Conservation (phyloP, 2,113 vertebrate species). For the Pimephales promelas region DNA sequence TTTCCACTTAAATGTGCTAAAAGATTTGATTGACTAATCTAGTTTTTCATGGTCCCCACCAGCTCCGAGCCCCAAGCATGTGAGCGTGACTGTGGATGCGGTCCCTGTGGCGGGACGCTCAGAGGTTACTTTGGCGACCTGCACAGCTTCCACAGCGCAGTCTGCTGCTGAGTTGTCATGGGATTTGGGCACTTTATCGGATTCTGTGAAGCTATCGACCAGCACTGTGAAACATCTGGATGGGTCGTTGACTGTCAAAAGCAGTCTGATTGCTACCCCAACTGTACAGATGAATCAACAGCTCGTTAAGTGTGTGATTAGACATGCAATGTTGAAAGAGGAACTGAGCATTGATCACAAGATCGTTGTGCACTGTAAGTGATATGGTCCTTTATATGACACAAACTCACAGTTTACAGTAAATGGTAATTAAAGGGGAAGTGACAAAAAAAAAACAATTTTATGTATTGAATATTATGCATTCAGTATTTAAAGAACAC, state of each 20-base stretch:
- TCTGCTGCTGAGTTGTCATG: conserved; percentile 11
- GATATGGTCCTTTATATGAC: neutral
- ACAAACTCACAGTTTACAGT: neutral
- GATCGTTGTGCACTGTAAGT: conserved; percentile 34
- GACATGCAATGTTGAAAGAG: neutral
- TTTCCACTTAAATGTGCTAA: neutral
- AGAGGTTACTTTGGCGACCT: conserved; percentile 9
- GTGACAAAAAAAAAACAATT: no score
- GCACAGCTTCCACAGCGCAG: neutral
- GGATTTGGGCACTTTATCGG: neutral
- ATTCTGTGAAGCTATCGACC: neutral
- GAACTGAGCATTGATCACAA: neutral
- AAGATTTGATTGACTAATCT: neutral
- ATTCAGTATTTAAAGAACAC: neutral
- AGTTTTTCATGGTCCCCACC: neutral
- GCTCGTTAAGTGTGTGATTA: conserved; percentile 21
- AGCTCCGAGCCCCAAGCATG: neutral
- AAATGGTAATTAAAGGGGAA: neutral
- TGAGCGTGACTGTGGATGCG: neutral
- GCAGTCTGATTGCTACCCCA: conserved; percentile 16
- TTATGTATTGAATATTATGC: no score
- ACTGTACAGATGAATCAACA: conserved; percentile 28
- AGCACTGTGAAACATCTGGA: neutral
- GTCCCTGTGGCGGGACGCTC: neutral
- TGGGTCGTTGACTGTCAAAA: neutral